These are phyloP conservation scores for Torymus tubicola DNA, from an alignment of 2,888 invertebrate genomes.

Conservation along the genomic window DNA sequence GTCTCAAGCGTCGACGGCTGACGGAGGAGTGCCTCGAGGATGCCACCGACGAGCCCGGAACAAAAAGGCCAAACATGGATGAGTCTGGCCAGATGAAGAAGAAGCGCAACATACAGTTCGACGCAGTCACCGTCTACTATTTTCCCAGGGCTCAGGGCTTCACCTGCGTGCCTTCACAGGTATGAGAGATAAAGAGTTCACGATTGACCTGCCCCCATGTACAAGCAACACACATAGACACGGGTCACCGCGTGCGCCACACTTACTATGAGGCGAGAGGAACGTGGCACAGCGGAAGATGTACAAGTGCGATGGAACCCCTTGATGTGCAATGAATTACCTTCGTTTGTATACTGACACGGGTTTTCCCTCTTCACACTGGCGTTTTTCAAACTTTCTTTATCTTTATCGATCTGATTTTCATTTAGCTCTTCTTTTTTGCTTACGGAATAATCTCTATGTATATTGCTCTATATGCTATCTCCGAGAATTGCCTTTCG, in stretches of 20 bases:
- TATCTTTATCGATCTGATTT: neutral
- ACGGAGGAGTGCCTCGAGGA: constrained; percentile 73
- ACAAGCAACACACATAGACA: too few relatives aligned
- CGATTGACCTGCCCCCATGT: neutral
- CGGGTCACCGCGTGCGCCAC: too few relatives aligned
- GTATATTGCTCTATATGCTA: neutral
- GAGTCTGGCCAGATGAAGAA: constrained; percentile 78
- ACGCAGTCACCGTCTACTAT: constrained; percentile 95
- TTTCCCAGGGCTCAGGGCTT: constrained; percentile 95
- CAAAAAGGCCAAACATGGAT: constrained; percentile 75
- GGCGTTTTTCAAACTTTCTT: neutral
- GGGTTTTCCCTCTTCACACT: neutral
- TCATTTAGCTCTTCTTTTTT: neutral
- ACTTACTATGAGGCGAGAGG: neutral
- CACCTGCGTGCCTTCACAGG: constrained; percentile 93
- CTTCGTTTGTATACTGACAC: neutral
- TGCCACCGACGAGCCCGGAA: constrained; percentile 69
- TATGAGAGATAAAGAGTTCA: constrained; percentile 68
- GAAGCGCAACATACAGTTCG: constrained; percentile 91
- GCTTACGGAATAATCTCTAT: neutral
- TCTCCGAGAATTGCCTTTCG: too few relatives aligned
- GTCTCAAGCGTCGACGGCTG: constrained; percentile 81
- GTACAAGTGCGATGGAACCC: constrained; percentile 18
- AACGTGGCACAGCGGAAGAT: constrained; percentile 12
- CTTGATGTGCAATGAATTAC: neutral